Conservation (phyloP, 2,797 vertebrate genomes). For the Sebastes elongatus region DNA sequence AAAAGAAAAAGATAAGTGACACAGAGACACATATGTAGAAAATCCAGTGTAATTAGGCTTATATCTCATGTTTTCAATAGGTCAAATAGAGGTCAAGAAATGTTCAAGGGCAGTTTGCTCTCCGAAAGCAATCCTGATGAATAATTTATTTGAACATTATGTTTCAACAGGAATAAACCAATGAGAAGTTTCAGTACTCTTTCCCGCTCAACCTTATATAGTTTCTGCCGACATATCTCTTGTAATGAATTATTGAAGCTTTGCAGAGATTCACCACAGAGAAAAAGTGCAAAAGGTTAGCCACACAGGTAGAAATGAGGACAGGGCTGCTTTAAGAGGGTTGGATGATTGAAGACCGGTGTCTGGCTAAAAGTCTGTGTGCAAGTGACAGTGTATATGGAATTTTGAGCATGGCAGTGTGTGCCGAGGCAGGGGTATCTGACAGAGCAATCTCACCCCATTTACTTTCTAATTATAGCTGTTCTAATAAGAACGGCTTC, state of each 20-base stretch:
- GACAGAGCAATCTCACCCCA: slow-evolving; percentile 19
- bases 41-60: slow-evolving; percentile 2
- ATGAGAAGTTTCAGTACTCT: slow-evolving; percentile 16
- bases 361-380: not conserved
- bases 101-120: slow-evolving; percentile 19
- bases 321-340: not conserved
- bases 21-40: not conserved
- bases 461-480: slow-evolving; percentile 39
- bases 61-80: not conserved
- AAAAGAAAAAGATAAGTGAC: not conserved
- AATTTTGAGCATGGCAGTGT: not conserved
- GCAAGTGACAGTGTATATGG: not conserved
- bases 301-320: slow-evolving; percentile 10
- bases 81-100: slow-evolving; percentile 27
- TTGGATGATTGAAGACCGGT: not conserved
- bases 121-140: slow-evolving; percentile 24
- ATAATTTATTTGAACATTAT: slow-evolving; percentile 29
- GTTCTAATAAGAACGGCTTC: slow-evolving; percentile 23
- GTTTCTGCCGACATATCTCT: slow-evolving; percentile 28
- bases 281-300: slow-evolving; percentile 43
- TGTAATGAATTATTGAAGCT: slow-evolving; percentile 62
- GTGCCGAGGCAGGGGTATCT: slow-evolving; percentile 17
- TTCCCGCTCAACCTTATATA: not conserved
- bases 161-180: slow-evolving; percentile 30
- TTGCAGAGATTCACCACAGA: slow-evolving; percentile 51